Percentiles rank a stretch among this genome's conserved stretches.
Evolutionary conservation across 2,797 vertebrate genomes (phyloP).

Genomic region (Vultur gryphus): DNA sequence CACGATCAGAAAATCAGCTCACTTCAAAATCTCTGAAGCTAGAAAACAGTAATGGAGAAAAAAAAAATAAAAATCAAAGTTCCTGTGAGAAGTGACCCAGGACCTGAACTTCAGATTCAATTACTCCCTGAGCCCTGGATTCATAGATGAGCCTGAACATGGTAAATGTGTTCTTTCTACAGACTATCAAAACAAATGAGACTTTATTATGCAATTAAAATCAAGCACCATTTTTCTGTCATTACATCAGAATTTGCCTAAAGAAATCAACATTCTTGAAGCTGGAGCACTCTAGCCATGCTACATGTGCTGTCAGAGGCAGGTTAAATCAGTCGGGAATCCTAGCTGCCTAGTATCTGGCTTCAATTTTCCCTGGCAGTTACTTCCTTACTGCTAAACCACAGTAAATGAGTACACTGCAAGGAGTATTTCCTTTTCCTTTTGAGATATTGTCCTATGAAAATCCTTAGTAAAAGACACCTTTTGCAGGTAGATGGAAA

Average conservation of each 20-base stretch:
- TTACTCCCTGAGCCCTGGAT: neutral
- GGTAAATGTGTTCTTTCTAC: neutral
- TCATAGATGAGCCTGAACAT: neutral
- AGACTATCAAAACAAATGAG: neutral
- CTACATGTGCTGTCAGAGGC: rapidly evolving
- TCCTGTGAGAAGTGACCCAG: neutral
- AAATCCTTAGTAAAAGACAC: neutral
- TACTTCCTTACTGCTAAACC: neutral
- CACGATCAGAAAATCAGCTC: neutral
- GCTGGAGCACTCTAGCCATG: neutral
- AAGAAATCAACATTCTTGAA: neutral
- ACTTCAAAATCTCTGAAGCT: neutral
- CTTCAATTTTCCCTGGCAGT: neutral
- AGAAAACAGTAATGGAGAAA: neutral
- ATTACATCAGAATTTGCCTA: neutral
- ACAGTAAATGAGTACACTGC: neutral
- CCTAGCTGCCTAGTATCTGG: neutral
- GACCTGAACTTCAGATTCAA: neutral
- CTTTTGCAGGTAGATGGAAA: neutral
- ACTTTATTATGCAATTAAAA: neutral
- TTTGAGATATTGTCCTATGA: neutral
- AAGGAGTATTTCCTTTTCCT: neutral
- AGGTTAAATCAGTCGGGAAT: neutral
- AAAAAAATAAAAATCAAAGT: neutral
- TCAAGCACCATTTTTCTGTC: neutral